Evolutionary conservation across 2,797 vertebrate species (phyloP), one percentile per base, ranked within the genome.

Genomic region (Anas flavirostris): DNA sequence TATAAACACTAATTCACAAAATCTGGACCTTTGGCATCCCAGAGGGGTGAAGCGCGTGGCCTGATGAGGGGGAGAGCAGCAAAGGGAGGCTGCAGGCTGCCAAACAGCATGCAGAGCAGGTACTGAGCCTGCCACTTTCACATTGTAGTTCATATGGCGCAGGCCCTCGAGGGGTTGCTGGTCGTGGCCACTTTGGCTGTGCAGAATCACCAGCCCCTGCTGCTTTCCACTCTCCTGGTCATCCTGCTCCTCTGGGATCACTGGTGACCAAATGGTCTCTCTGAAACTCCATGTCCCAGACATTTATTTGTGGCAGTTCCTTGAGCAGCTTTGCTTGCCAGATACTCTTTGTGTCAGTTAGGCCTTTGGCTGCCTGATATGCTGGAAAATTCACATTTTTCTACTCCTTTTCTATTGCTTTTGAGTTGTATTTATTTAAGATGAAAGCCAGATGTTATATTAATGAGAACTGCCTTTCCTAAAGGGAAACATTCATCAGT

Each of bases 401-500:
- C 86, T 93, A 72, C 93, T 74, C 53, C 81, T 85, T 94, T 84
- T 70, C n/a, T 89, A 62, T 90, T 87, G 73, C 25, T 90, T 94
- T 94, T 86, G 75, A 89, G 84, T 46, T 76, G 39, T 94, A 91
- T 96, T 97, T 97, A 95, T 82, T 91, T 59, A 95, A 96, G 95
- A 97, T 97, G 94, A 96, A 97, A 97, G 94, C 96, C 98, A 98
- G 98, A 97, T 98, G 97, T 97, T 97, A 59, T 59, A 97, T 95
- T 97, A 96, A 92, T 90, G 83, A 95, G 87, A 94, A 44, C 75
- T 87, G 93, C 84, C 86, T 97, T 96, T 97, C 94, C 96, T 97
- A 95, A 97, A 97, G 95, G 94, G 97, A 98, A 88, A 84, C 94
- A 96, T 97, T 96, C 94, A 97, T 96, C 94, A 97, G 58, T 67